Base-by-base conservation (phyloP, 2,888 invertebrate genomes). In the Mesorhabditis sp. region DNA sequence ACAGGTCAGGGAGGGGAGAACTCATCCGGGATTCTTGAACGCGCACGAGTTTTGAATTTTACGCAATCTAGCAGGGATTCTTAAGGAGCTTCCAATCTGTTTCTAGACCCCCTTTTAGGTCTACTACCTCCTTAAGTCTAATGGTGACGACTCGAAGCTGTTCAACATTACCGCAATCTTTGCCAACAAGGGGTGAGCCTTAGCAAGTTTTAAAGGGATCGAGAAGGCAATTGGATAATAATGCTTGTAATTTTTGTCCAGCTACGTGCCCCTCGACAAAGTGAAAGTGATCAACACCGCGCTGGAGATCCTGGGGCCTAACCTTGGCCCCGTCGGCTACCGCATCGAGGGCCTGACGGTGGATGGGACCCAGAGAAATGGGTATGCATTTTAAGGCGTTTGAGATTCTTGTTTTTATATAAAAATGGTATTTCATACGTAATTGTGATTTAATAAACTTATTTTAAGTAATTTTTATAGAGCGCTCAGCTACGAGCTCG, bases 301-400 rank as follows among this genome's bases (percentile, higher is more conserved):
- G n/a, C 2, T 50, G 7, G 58, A n/a, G 10, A 13, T 13, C 58
- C 10, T 13, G n/a, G n/a, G n/a, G n/a, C 10, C 58, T 10, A 50
- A 50, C 58, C 7, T 13, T 13, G 58, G n/a, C 10, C 58, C 58
- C 10, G n/a, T n/a, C n/a, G 10, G 58, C n/a, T 50, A 13, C n/a
- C 7, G 58, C 10, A 50, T 50, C n/a, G 58, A 50, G 7, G 58
- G n/a, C 7, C 7, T 50, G 58, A 10, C 10, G 58, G n/a, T 50
- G 7, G 58, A 50, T 50, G 58, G 58, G n/a, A 50, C n/a, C 7
- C 58, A 50, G 58, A 50, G n/a, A 50, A 50, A 50, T n/a, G 58
- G 58, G 58, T 50, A 13, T 50, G 58, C 58, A 2, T 50, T 50
- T 50, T 50, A n/a, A n/a, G 0, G 10, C 58, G 7, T 2, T 2